Conservation (phyloP, 2,888 invertebrate species). For the Drosophila paranaensis region DNA sequence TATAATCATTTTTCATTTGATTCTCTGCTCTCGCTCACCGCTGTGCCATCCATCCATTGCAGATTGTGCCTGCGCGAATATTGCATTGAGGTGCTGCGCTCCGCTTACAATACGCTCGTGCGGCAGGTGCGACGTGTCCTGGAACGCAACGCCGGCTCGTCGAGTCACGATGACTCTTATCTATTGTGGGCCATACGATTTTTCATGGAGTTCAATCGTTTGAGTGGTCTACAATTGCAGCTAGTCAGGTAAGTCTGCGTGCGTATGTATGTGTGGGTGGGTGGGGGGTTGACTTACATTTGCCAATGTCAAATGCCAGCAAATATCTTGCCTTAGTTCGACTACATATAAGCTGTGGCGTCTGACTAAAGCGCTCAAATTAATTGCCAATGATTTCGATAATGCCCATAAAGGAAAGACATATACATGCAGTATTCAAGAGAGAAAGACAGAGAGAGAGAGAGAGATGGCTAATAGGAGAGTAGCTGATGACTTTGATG, state of each 20-base stretch:
- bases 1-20: slow-evolving; percentile 73
- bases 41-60: slow-evolving; percentile 49
- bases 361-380: slow-evolving; percentile 65
- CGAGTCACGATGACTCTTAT: slow-evolving; percentile 96
- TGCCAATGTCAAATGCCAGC: slow-evolving; percentile 54
- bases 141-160: slow-evolving; percentile 88
- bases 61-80: slow-evolving; percentile 96
- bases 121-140: slow-evolving; percentile 92
- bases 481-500: slow-evolving; percentile 42
- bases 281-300: slow-evolving; percentile 39
- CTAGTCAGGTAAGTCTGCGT: slow-evolving; percentile 91
- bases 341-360: slow-evolving; percentile 18
- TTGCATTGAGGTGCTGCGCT: slow-evolving; percentile 95
- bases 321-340: slow-evolving; percentile 29
- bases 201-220: slow-evolving; percentile 98
- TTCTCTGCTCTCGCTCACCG: slow-evolving; percentile 3
- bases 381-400: slow-evolving; percentile 64
- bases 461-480: not conserved
- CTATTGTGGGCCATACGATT: slow-evolving; percentile 97
- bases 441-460: not conserved
- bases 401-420: slow-evolving; percentile 33
- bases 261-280: slow-evolving; percentile 35
- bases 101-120: slow-evolving; percentile 97
- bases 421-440: not conserved
- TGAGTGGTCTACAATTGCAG: slow-evolving; percentile 93